Evolutionary conservation across 2,113 vertebrate genomes (phyloP).

Genomic region (Diphyllodes magnificus): DNA sequence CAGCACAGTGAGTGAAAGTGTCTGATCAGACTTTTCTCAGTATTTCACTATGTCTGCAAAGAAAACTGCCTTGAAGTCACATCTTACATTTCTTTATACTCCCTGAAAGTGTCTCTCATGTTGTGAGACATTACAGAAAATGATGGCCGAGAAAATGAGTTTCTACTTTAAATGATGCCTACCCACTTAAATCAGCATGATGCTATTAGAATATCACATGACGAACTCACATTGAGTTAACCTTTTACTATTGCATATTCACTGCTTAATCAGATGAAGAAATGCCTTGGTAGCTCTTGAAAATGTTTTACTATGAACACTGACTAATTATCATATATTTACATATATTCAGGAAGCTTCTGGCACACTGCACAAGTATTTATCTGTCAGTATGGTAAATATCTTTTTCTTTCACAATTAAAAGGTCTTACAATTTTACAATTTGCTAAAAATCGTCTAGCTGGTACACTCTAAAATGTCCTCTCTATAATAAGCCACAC

Average conservation of each 20-base stretch:
- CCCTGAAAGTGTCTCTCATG: not conserved
- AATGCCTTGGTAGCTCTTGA: constrained; percentile 23
- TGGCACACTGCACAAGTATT: not conserved
- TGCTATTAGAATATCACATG: not conserved
- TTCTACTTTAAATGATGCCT: constrained; percentile 34
- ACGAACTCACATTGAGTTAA: constrained; percentile 38
- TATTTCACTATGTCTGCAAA: not conserved
- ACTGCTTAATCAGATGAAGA: constrained; percentile 51
- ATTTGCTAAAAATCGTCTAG: not conserved
- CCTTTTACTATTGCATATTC: constrained; percentile 46
- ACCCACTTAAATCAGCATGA: not conserved
- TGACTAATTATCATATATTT: constrained; percentile 55
- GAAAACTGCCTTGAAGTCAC: not conserved
- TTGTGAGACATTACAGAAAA: constrained; percentile 18
- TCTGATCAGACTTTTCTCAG: not conserved
- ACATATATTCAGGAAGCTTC: constrained; percentile 20
- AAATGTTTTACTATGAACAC: constrained; percentile 11
- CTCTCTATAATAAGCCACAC: not conserved
- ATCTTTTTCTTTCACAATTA: not conserved
- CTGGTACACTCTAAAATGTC: not conserved
- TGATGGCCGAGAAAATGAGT: constrained; percentile 6
- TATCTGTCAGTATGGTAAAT: not conserved
- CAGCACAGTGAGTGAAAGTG: not conserved
- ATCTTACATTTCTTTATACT: not conserved
- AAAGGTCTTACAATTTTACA: not conserved